Evolutionary conservation across 2,888 invertebrate species (phyloP).

Genomic region (Hyposoter dolosus): DNA sequence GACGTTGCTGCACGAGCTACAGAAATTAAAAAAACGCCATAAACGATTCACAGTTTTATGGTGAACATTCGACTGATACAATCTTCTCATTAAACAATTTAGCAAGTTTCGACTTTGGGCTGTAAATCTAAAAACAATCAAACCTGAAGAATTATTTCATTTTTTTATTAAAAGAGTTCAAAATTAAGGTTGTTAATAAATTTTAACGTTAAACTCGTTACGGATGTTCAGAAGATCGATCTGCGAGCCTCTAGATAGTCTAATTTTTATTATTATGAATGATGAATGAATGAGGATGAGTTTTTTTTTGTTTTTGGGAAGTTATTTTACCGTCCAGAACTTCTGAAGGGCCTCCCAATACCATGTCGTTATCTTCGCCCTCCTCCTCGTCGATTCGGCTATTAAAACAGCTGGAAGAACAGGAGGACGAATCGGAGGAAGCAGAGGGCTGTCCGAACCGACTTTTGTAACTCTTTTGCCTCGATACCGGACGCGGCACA

Average conservation of each 20-base stretch:
- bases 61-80: background rate
- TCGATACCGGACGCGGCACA: slow-evolving; percentile 65
- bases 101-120: background rate
- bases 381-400: slow-evolving; percentile 70
- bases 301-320: background rate
- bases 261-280: background rate
- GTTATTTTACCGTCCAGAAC: slow-evolving; percentile 54
- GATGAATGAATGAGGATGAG: background rate
- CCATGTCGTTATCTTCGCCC: slow-evolving; percentile 69
- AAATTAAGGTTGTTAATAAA: background rate
- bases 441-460: slow-evolving; percentile 56
- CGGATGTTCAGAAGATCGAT: background rate
- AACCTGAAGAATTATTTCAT: background rate
- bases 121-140: background rate
- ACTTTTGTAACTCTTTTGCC: slow-evolving; percentile 67
- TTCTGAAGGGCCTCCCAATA: slow-evolving; percentile 62
- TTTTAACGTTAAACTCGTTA: background rate
- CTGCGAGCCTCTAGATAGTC: background rate
- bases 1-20: slow-evolving; percentile 54
- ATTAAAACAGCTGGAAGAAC: slow-evolving; percentile 58
- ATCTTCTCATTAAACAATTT: background rate
- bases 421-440: slow-evolving; percentile 58
- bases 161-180: background rate
- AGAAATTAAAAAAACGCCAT: background rate
- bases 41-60: background rate